These are phyloP conservation scores for Zootermopsis nevadensis DNA, from an alignment of 2,888 invertebrate genomes.

Conservation along the genomic window DNA sequence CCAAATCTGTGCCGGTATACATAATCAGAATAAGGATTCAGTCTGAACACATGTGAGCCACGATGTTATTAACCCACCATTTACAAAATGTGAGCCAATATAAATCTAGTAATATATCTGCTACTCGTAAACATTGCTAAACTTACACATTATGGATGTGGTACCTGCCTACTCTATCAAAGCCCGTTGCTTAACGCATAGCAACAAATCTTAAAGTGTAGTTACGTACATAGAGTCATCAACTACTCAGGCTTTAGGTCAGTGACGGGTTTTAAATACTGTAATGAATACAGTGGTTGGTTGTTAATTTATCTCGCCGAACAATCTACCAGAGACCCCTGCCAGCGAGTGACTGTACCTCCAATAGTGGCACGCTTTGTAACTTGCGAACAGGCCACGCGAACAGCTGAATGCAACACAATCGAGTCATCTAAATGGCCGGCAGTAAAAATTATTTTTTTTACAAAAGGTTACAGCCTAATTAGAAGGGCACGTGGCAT, in stretches of 20 bases:
- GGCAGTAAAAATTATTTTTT: conserved; percentile 26
- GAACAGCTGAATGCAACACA: too few species aligned
- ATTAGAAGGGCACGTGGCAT: neutral
- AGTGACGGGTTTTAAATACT: conserved; percentile 10
- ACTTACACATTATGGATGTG: neutral
- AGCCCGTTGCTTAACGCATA: neutral
- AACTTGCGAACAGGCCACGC: neutral
- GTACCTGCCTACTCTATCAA: neutral
- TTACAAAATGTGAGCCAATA: neutral
- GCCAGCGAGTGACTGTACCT: neutral
- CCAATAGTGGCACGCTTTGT: neutral
- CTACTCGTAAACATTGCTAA: neutral
- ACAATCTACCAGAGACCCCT: neutral
- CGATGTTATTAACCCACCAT: neutral
- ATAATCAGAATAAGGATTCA: neutral
- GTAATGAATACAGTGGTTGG: conserved; percentile 10
- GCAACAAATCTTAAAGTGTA: conserved; percentile 11
- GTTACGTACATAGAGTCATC: conserved; percentile 26
- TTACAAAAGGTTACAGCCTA: neutral
- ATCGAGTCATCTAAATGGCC: too few species aligned
- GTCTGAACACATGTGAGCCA: neutral
- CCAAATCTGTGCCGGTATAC: too few species aligned
- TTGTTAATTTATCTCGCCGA: conserved; percentile 5
- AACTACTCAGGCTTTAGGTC: conserved; percentile 4
- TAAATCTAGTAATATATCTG: neutral